These are phyloP conservation scores for Uria aalge DNA, from an alignment of 2,113 vertebrate species.

Conservation along the genomic window DNA sequence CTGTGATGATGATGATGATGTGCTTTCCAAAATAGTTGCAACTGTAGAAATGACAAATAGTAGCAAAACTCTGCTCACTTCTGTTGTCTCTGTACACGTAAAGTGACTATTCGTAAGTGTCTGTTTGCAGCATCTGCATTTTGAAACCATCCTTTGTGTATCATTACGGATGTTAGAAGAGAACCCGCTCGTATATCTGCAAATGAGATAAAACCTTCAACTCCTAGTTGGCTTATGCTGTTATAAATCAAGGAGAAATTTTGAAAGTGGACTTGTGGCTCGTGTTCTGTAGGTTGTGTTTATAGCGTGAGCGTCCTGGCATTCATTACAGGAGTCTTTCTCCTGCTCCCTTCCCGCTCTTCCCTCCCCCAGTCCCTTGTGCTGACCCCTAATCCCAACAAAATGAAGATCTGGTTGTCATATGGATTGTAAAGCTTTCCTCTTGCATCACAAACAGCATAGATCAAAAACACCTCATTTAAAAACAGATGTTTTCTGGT, in stretches of 20 bases:
- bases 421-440: conserved; percentile 59
- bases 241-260: neutral
- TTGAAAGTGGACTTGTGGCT: neutral
- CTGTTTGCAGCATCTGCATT: neutral
- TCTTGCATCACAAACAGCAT: conserved; percentile 44
- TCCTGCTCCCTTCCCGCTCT: neutral
- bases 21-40: neutral
- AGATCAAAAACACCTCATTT: conserved; percentile 61
- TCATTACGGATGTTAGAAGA: neutral
- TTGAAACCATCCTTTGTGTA: neutral
- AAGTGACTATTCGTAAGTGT: neutral
- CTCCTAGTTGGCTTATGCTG: neutral
- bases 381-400: conserved; percentile 57
- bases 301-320: neutral
- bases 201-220: neutral
- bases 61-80: neutral
- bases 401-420: conserved; percentile 70
- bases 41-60: neutral
- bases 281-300: neutral
- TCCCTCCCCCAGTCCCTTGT: conserved; percentile 34
- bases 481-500: conserved; percentile 64
- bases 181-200: neutral
- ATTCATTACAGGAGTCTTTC: conserved; percentile 32
- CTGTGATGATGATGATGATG: neutral
- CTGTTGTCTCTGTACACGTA: neutral